Evolutionary conservation across 2,888 invertebrate genomes (phyloP), one percentile per base, ranked within the genome.

Genomic region (Drosophila fulvimacula): DNA sequence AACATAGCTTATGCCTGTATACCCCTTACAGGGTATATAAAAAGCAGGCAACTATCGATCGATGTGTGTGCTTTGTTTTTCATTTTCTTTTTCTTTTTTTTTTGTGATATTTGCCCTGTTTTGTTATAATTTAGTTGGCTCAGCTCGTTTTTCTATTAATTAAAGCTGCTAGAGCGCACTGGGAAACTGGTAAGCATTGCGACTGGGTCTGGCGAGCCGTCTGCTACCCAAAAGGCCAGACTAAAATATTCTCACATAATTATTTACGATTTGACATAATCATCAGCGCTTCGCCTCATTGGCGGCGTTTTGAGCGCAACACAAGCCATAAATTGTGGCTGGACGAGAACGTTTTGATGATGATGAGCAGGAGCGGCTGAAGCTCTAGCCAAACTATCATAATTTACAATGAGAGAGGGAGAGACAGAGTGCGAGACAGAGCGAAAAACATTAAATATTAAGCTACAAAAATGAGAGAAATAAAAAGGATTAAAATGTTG

Each of bases 251-350:
- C 89, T 90, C 90, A 89, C 89, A 89, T 89, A 90, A 89, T 89
- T 89, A 90, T 89, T 89, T 90, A 89, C 90, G 89, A 89, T 88
- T 83, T 82, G 79, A 88, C 88, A 90, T 90, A 88, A 89, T 89
- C 89, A 89, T 87, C 82, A 81, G 60, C 73, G 59, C 30, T 36
- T 70, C 62, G 62, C 41, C 49, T 61, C 60, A 51, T 64, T 74
- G 69, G 70, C 68, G 68, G 68, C 49, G 59, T 63, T 67, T 71
- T 55, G 73, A 49, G 67, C 48, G 44, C 36, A 32, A 46, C 30
- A 38, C 11, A 48, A 32, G 39, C 46, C 15, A 76, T 73, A 76
- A 73, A 76, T 76, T 60, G 19, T 34, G 21, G 1, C 49, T 34
- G 11, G 46, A 30, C 30, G 27, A 42, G 39, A 41, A 13, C n/a